Evolutionary conservation across 37 sponge, comb jelly and placozoan species (phyloP), one percentile per base, ranked within the genome.

Genomic region (Crambe crambe): DNA sequence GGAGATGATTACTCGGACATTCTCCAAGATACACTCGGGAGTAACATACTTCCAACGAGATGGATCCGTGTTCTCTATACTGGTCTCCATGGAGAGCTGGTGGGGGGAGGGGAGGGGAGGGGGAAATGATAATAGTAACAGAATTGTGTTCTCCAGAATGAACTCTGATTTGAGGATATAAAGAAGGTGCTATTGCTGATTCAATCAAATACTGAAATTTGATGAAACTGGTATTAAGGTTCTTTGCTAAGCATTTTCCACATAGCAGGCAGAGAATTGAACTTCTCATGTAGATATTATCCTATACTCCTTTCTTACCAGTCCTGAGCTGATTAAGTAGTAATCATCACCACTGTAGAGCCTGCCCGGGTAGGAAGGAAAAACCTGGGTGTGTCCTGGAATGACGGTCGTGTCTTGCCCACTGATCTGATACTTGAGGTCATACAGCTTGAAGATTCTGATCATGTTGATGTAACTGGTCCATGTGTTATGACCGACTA

Each of bases 401-500:
- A 93, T 82, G 27, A 47, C 21, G 27, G n/a, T 65, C 56, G 42
- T 85, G 37, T 39, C 63, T 17, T 15, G 23, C 0, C 15, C 23
- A 36, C 77, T 70, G 10, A 31, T 40, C 25, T 27, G 42, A 68
- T 51, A 84, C 68, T 39, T 57, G 35, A 98, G 75, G 64, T 95
- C 87, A 74, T 96, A 96, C 1, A 70, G 73, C 75, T 96, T 96
- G 80, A 57, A 86, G 5, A 96, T 83, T 73, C 93, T 83, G 62
- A 98, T 44, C 97, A 98, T 96, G 27, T 47, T 67, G 15, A 74
- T 58, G 76, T 92, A 96, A 29, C 68, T 72, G 27, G 32, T 61
- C 99, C 99, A 98, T 15, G 97, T 98, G 83, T 89, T 90, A 42
- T 98, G 99, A n/a, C 85, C 60, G n/a, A 92, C 72, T 18, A 81